Conservation (phyloP, 2,888 invertebrate genomes). For the Xestobium rufovillosum region DNA sequence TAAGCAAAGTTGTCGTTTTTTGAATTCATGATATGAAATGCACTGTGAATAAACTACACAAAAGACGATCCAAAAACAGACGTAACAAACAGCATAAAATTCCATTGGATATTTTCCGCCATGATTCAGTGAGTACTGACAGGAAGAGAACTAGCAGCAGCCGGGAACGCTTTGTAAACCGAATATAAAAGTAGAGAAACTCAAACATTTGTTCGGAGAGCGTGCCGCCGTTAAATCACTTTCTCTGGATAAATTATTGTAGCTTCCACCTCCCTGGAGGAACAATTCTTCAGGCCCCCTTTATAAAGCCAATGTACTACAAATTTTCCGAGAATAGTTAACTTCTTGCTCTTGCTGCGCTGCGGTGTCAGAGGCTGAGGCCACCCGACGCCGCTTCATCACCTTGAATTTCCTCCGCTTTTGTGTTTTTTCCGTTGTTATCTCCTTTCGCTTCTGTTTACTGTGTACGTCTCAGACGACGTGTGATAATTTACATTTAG, state of each 20-base stretch:
- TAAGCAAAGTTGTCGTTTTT: too few relatives aligned
- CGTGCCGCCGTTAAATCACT: slow-evolving; percentile 28
- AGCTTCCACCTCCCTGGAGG: slow-evolving; percentile 14
- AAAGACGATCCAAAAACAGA: too few relatives aligned
- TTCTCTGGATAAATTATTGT: slow-evolving; percentile 20
- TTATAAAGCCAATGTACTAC: slow-evolving; percentile 7
- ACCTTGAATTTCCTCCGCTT: too few relatives aligned
- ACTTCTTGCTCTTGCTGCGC: neutral
- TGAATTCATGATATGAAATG: too few relatives aligned
- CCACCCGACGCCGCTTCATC: slow-evolving; percentile 2
- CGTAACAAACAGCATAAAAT: too few relatives aligned
- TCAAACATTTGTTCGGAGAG: slow-evolving; percentile 26
- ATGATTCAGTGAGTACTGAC: too few relatives aligned
- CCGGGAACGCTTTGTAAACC: slow-evolving; percentile 19
- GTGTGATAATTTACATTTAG: too few relatives aligned
- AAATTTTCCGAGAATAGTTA: too few relatives aligned
- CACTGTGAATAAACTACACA: too few relatives aligned
- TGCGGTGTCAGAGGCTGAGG: neutral
- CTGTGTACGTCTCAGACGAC: neutral
- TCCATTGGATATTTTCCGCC: too few relatives aligned
- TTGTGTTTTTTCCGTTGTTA: too few relatives aligned
- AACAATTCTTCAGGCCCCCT: slow-evolving; percentile 11
- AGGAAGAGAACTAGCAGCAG: too few relatives aligned
- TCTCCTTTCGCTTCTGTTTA: neutral
- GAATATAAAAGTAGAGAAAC: slow-evolving; percentile 24